phyloP scores from a whole-genome alignment of 2,888 invertebrate species.

The Flabesymbios commensalis region DNA sequence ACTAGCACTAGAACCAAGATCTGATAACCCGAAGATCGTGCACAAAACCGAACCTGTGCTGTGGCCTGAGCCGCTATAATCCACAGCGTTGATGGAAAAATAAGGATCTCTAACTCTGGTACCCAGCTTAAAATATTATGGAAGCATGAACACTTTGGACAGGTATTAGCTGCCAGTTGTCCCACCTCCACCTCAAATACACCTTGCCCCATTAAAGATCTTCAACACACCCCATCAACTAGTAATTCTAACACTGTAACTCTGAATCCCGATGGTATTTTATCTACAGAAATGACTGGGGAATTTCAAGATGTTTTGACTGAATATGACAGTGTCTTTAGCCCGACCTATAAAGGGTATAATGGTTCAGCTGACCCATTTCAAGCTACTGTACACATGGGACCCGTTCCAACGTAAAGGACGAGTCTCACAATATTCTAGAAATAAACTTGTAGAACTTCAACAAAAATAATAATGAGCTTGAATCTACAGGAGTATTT shows the following conservation, averaged over 20 bases:
- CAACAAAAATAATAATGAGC: slow-evolving; percentile 16
- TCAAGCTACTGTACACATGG: slow-evolving; percentile 6
- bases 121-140: too few species aligned
- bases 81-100: too few species aligned
- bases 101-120: too few species aligned
- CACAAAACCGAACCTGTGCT: too few species aligned
- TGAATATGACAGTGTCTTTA: slow-evolving; percentile 7
- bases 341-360: neutral
- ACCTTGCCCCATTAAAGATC: neutral
- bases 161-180: too few species aligned
- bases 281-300: neutral
- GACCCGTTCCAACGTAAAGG: slow-evolving; percentile 22
- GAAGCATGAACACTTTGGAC: too few species aligned
- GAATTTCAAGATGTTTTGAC: neutral
- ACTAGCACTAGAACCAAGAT: too few species aligned
- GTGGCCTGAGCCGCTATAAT: too few species aligned
- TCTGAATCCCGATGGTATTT: neutral
- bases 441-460: slow-evolving; percentile 13
- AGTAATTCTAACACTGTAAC: neutral
- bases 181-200: too few species aligned
- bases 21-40: too few species aligned
- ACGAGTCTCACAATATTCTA: slow-evolving; percentile 16
- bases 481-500: slow-evolving; percentile 10
- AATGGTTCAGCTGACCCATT: neutral
- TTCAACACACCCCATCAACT: neutral